These are phyloP conservation scores for Nomada goodeniana DNA, from an alignment of 2,888 invertebrate genomes.

Conservation along the genomic window DNA sequence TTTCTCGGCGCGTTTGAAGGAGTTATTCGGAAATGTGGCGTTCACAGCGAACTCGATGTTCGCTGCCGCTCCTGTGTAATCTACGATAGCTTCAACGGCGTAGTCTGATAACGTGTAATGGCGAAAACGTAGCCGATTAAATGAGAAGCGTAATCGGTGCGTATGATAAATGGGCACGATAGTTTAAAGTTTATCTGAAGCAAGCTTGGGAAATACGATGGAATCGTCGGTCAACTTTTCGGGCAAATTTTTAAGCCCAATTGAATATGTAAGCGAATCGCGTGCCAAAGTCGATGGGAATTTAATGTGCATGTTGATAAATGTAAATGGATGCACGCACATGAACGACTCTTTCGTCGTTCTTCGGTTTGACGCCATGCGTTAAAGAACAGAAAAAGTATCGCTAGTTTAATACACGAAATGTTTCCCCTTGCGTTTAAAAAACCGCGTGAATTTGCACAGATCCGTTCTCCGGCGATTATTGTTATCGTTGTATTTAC, in stretches of 20 bases:
- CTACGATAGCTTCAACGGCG: not conserved
- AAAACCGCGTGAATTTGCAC: not conserved
- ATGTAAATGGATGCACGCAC: not conserved
- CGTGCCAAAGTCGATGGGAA: too few relatives aligned
- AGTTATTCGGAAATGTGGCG: too few relatives aligned
- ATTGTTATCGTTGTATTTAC: not conserved
- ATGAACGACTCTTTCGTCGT: not conserved
- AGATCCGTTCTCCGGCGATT: not conserved
- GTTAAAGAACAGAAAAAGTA: not conserved
- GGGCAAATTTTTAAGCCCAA: too few relatives aligned
- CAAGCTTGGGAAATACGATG: too few relatives aligned
- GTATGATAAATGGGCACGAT: not conserved
- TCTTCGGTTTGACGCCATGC: conserved; percentile 7
- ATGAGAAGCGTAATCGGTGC: too few relatives aligned
- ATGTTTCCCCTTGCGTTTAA: not conserved
- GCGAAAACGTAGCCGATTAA: too few relatives aligned
- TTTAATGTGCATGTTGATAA: too few relatives aligned
- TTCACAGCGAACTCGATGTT: not conserved
- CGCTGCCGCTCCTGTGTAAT: not conserved
- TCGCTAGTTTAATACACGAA: not conserved
- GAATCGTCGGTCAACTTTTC: too few relatives aligned
- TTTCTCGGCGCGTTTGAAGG: not conserved
- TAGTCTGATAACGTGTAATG: not conserved
- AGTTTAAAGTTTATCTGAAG: not conserved
- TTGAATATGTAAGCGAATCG: too few relatives aligned